Percentiles rank a stretch among this genome's conserved stretches.
Evolutionary conservation across 2,113 vertebrate species (phyloP).

Genomic region (Actenoides lindsayi): DNA sequence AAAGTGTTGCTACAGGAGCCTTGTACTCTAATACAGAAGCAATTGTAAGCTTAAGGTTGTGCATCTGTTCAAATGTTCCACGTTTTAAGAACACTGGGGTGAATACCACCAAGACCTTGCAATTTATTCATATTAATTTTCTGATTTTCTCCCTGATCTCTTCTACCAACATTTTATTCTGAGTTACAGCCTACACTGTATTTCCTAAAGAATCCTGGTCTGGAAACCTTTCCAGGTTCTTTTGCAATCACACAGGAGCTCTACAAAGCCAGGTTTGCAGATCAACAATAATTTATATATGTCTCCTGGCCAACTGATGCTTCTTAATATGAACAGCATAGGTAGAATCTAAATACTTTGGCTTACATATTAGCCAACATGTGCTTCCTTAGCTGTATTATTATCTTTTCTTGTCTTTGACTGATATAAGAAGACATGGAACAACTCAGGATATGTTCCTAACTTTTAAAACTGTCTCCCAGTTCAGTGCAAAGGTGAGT

Average conservation of each 20-base stretch:
- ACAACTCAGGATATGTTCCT: neutral
- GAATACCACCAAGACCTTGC: neutral
- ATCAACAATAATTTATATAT: neutral
- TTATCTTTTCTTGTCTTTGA: neutral
- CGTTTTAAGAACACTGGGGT: neutral
- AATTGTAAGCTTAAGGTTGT: neutral
- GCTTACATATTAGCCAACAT: neutral
- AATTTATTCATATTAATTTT: neutral
- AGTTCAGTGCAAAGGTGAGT: neutral
- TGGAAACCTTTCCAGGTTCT: neutral
- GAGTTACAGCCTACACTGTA: neutral
- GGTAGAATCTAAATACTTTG: neutral
- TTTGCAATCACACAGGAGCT: neutral
- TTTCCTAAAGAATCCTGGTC: neutral
- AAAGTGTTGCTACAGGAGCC: neutral
- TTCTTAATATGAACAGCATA: neutral
- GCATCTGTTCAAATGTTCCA: neutral
- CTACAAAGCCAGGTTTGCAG: neutral
- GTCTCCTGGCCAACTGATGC: neutral
- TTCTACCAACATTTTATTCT: neutral
- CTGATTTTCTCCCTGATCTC: neutral
- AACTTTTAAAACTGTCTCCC: neutral
- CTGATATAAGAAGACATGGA: neutral
- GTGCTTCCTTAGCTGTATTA: accelerated
- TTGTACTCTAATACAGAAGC: neutral